Base-by-base conservation (phyloP, 1,140 invertebrate species). In the Drosophila willistoni region DNA sequence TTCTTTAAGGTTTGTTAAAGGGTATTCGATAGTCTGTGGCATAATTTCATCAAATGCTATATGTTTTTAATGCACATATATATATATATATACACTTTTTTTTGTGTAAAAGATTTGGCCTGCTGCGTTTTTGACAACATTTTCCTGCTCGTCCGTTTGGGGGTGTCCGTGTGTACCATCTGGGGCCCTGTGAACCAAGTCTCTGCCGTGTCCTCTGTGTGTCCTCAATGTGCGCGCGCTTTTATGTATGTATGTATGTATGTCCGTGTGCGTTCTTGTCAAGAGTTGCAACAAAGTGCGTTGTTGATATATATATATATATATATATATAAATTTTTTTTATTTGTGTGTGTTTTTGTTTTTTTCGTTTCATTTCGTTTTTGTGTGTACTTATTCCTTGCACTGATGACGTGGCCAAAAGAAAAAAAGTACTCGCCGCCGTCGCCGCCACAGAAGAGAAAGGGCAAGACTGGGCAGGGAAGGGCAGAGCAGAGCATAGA, bases 281-380 rank as follows among this genome's bases (percentile, higher is more conserved):
- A 86, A 73, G 76, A 84, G 82, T 79, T 87, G 82, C 82, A 86
- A 79, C 83, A 87, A 81, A 86, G 83, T 86, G 82, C 82, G 83
- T 86, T 71, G 42, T 42, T 12, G 41, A 72, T 60, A 47, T 59
- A 39, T 39, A 39, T 39, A 13, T 39, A 13, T 39, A 0, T 13
- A 4, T 39, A 1, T 22, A 22, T 22, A 22, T 22, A 22, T 22
- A 22, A 22, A 1, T 22, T 22, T 22, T 22, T 22, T 22, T 22
- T 22, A 22, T 22, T 22, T 22, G 19, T 22, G 19, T 19, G 19
- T 22, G 19, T 77, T 47, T 61, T 41, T 39, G 57, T 55, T 77
- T 64, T 73, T 54, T 73, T 70, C 73, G 33, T 62, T 41, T 41
- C 2, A 7, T 66, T 73, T 79, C 68, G 75, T 70, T 54, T 56